Evolutionary conservation across 2,797 vertebrate species (phyloP), one percentile per base, ranked within the genome.

Genomic region (Dallia pectoralis): DNA sequence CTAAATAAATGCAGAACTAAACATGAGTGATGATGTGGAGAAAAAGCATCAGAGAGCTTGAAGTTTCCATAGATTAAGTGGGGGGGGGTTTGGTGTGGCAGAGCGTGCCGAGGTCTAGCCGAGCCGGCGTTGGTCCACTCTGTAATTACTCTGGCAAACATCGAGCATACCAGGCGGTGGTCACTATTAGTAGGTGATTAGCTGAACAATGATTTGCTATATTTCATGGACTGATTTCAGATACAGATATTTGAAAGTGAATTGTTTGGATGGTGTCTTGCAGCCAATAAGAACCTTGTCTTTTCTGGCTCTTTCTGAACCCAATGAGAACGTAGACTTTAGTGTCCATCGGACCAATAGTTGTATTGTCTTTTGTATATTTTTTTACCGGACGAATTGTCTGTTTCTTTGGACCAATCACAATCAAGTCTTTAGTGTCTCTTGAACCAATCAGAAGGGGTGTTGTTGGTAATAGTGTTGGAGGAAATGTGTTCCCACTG

Each of bases 1-100:
- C 78, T 61, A 76, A 71, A 83, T 64, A 77, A 51, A 48, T 4
- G 64, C 67, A 64, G 70, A 71, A 69, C 59, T 77, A 15, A 62
- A 48, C 65, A 44, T 51, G 16, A 70, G 53, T 47, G 40, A 66
- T 71, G 69, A 71, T 71, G 53, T 71, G n/a, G 69, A 61, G 29
- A 61, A 61, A 36, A 59, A 27, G 51, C 53, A 16, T 44, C 25
- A 6, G 53, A 53, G 40, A 56, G 53, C 18, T 53, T 61, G 53
- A 33, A 61, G 53, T 61, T 44, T 61, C 69, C 25, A 71, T 71
- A 61, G 69, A 71, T 71, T 71, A 71, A 71, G 32, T 15, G 5
- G 53, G 61, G n/a, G 16, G 48, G 69, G 69, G 44, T 61, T 62
- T 71, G 69, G 69, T 40, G 69, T 53, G 53, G 62, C 40, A 61